Percentiles rank a stretch among this genome's conserved stretches.
Conservation (phyloP, 2,888 invertebrate genomes). For the Apomyelois bistriatella region DNA sequence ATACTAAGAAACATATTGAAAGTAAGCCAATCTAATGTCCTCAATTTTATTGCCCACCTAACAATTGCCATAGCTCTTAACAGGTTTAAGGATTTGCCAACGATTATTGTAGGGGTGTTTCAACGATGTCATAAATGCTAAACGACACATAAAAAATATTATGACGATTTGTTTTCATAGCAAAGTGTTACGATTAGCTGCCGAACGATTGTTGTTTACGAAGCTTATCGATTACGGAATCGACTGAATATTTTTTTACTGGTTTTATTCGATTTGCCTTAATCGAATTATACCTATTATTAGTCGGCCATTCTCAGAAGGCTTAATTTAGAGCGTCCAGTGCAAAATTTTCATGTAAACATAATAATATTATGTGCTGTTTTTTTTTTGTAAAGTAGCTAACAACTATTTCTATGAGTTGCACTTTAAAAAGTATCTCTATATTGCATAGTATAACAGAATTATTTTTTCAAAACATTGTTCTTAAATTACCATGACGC, state of each 20-base stretch:
- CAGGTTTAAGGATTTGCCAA: slow-evolving; percentile 36
- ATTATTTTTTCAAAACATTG: too few species aligned
- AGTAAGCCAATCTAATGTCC: slow-evolving; percentile 25
- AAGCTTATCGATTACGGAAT: slow-evolving; percentile 9
- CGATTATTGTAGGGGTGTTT: slow-evolving; percentile 31
- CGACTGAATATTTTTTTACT: neutral
- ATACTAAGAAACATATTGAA: neutral
- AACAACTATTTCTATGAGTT: too few species aligned
- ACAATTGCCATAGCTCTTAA: slow-evolving; percentile 28
- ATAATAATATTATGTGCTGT: too few species aligned
- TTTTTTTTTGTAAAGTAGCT: too few species aligned
- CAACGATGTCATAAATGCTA: slow-evolving; percentile 30
- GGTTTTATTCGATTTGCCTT: neutral
- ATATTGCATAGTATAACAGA: too few species aligned
- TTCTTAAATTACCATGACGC: too few species aligned
- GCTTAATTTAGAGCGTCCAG: too few species aligned
- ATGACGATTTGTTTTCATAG: slow-evolving; percentile 24
- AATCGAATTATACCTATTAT: too few species aligned
- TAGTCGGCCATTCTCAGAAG: too few species aligned
- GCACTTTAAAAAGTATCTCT: too few species aligned
- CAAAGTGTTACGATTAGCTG: slow-evolving; percentile 20
- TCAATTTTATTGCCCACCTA: slow-evolving; percentile 42
- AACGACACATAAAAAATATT: slow-evolving; percentile 34
- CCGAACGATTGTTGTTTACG: slow-evolving; percentile 7
- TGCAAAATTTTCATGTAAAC: too few species aligned